phyloP scores from a whole-genome alignment of 2,888 invertebrate species.

The Leistus spinibarbis region DNA sequence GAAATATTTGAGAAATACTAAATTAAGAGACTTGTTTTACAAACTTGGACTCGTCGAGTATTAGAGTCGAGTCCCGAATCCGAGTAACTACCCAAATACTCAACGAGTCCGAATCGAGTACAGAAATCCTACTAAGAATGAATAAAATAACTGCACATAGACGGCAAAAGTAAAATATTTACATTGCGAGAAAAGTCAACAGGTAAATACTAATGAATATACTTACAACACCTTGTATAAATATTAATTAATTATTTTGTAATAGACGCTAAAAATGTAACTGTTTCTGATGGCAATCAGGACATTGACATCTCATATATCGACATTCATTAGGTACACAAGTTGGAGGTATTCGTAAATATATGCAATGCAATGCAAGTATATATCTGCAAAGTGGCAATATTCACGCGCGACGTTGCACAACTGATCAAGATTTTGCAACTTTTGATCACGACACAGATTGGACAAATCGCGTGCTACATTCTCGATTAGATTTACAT shows the following conservation, averaged over 20 bases:
- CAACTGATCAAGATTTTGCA: neutral
- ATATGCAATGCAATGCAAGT: neutral
- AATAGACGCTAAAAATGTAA: neutral
- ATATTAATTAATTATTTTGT: neutral
- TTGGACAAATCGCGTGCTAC: neutral
- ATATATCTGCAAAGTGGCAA: neutral
- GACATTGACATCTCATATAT: neutral
- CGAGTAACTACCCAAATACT: too few relatives aligned
- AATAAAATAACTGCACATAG: too few relatives aligned
- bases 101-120: too few relatives aligned
- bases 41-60: too few relatives aligned
- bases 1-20: too few relatives aligned
- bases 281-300: neutral
- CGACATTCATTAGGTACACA: neutral
- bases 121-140: too few relatives aligned
- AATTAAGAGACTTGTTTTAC: too few relatives aligned
- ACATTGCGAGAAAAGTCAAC: neutral
- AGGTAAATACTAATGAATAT: neutral
- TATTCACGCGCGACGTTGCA: neutral
- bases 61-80: too few relatives aligned
- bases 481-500: neutral
- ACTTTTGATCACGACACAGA: neutral
- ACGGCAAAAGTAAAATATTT: too few relatives aligned
- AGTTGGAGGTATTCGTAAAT: neutral
- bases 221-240: neutral